Evolutionary conservation across 2,797 vertebrate genomes (phyloP), one percentile per base, ranked within the genome.

Genomic region (Lophius americanus): DNA sequence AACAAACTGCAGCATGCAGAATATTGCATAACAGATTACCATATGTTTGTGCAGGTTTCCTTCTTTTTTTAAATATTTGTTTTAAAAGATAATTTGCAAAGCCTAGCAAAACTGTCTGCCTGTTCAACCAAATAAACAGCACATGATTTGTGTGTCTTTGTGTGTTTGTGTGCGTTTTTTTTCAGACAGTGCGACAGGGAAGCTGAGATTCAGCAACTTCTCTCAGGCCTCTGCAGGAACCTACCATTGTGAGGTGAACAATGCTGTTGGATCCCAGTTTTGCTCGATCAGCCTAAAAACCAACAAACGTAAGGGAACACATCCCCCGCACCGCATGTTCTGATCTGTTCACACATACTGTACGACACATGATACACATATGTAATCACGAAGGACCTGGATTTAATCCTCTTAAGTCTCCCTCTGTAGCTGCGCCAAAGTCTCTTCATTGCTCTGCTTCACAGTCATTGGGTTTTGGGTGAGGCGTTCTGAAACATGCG

Each of bases 211-310:
- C 86, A 89, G 84, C 14, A 93, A 94, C 77, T 81, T 95, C 80
- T 90, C 95, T 0, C 42, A 70, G 12, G 87, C 84, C 1, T 91
- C 93, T 0, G 36, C 88, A 0, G 96, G 96, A 0, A 58, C 92
- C 57, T 98, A 97, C 84, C 88, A 93, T 62, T 98, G 97, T 83
- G 94, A 94, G 0, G 96, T 93, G 61, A 91, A 89, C 80, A 98
- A 97, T 70, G 89, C 90, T 0, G 96, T 96, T 36, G 96, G 96
- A 32, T 88, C 87, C 11, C 88, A 93, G 1, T 85, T 70, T 39
- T 98, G 97, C 60, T 87, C 88, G 67, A 76, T 93, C 76, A 69
- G 80, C 61, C 83, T 93, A 82, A 84, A 71, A 68, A 90, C 86
- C 0, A 72, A 73, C 60, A 92, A 70, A 73, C 77, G 92, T 94